Evolutionary conservation across 2,113 vertebrate species (phyloP).

Genomic region (Marmota monax): DNA sequence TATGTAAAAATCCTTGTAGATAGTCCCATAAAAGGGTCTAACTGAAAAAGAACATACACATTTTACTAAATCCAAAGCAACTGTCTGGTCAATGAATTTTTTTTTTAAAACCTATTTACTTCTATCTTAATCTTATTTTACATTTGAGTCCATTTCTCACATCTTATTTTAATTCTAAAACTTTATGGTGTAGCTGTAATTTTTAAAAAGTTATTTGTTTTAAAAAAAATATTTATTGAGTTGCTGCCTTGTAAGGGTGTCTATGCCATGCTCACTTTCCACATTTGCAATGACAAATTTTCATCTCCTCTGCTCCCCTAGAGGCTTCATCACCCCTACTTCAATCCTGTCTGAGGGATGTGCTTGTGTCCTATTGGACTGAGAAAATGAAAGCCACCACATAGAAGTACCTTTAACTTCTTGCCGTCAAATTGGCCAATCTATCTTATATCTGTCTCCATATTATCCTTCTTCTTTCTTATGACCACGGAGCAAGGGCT

Average conservation of each 20-base stretch:
- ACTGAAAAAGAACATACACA: background rate
- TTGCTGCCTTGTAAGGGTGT: background rate
- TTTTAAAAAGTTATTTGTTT: background rate
- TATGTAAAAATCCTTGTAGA: background rate
- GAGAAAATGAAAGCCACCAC: background rate
- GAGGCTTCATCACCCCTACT: rapidly evolving
- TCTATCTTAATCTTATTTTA: background rate
- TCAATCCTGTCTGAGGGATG: too few relatives aligned
- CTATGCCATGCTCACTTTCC: background rate
- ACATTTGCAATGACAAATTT: background rate
- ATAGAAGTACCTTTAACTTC: background rate
- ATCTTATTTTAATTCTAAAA: background rate
- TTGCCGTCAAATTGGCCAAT: background rate
- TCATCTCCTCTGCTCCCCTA: background rate
- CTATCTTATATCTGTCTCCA: background rate
- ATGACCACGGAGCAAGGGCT: background rate
- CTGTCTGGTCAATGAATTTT: background rate
- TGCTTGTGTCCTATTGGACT: too few relatives aligned
- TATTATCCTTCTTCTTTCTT: background rate
- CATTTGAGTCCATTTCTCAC: background rate
- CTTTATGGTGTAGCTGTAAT: background rate
- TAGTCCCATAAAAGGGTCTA: background rate
- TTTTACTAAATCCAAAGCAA: conserved; percentile 11
- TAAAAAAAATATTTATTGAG: background rate
- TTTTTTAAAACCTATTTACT: background rate